Percentiles rank a stretch among this genome's conserved stretches.
phyloP scores from a whole-genome alignment of 2,797 vertebrate genomes.

The Sebastiscus tertius region DNA sequence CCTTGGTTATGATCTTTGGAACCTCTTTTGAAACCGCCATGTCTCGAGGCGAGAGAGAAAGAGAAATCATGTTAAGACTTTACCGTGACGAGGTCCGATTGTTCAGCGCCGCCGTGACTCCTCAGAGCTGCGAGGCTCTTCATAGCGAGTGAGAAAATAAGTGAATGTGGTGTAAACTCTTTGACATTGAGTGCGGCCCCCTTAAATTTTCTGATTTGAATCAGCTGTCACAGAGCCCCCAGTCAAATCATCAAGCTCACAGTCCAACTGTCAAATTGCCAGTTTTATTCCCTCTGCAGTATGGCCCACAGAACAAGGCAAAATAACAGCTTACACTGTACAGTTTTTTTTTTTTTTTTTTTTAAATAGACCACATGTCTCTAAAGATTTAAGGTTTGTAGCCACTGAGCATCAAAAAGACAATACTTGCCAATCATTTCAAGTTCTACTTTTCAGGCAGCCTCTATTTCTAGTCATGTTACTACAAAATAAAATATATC shows the following conservation, averaged over 20 bases:
- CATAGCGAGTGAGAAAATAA: conserved; percentile 31
- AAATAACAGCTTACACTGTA: not conserved
- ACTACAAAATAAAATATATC: not conserved
- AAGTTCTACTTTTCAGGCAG: not conserved
- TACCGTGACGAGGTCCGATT: conserved; percentile 5
- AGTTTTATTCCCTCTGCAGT: not conserved
- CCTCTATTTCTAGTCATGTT: not conserved
- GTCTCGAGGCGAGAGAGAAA: conserved; percentile 13
- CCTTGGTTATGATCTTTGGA: conserved; percentile 26
- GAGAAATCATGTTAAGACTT: conserved; percentile 12
- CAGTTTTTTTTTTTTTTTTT: not conserved
- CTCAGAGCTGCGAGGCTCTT: conserved; percentile 8
- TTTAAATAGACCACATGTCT: not conserved
- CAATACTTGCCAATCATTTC: not conserved
- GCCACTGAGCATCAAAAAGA: not conserved
- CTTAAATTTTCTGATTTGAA: conserved; percentile 40
- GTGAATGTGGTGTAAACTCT: conserved; percentile 51
- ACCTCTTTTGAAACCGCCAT: conserved; percentile 4
- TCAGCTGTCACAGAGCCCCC: conserved; percentile 60
- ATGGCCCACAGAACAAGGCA: not conserved
- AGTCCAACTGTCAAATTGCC: conserved; percentile 38
- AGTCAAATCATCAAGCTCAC: conserved; percentile 39
- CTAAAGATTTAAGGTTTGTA: not conserved
- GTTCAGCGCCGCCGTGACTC: conserved; percentile 4
- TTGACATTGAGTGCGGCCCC: conserved; percentile 29